Percentiles rank a stretch among this genome's conserved stretches.
phyloP scores from a whole-genome alignment of 1,140 invertebrate genomes.

The Oppia nitens region DNA sequence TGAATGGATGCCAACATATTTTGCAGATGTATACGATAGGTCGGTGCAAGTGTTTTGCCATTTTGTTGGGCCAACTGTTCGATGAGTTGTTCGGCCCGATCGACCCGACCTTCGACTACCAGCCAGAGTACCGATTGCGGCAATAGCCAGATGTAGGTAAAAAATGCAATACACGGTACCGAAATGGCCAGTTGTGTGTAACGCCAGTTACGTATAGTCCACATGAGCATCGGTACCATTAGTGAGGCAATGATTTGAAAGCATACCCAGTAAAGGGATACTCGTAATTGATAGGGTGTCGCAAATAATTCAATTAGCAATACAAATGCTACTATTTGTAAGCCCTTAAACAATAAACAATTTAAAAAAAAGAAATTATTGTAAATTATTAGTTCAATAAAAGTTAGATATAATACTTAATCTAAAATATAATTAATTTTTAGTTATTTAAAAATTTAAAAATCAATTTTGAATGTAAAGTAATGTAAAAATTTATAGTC shows the following conservation, averaged over 20 bases:
- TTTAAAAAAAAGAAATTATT: background rate
- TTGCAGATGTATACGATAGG: conserved; percentile 8
- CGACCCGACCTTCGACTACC: conserved; percentile 11
- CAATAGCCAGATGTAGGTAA: conserved; percentile 29
- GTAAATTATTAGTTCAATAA: too few relatives aligned
- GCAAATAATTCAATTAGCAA: conserved; percentile 37
- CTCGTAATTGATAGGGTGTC: conserved; percentile 30
- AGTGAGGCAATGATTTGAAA: conserved; percentile 6
- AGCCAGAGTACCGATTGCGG: conserved; percentile 20
- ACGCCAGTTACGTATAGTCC: conserved; percentile 33
- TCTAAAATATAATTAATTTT: too few relatives aligned
- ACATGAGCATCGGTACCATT: conserved; percentile 9
- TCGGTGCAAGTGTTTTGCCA: conserved; percentile 11
- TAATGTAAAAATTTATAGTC: too few relatives aligned
- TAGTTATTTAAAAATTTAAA: too few relatives aligned
- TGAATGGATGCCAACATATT: conserved; percentile 4
- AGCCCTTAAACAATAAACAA: conserved; percentile 19
- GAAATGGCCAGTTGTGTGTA: conserved; percentile 31
- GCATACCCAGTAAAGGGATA: conserved; percentile 25
- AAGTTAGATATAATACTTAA: too few relatives aligned
- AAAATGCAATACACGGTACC: conserved; percentile 30
- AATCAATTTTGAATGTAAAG: too few relatives aligned
- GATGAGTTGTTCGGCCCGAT: conserved; percentile 11
- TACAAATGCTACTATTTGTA: conserved; percentile 27
- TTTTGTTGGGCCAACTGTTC: conserved; percentile 8